Evolutionary conservation across 2,113 vertebrate species (phyloP), one percentile per base, ranked within the genome.

Genomic region (Thinocorus orbignyianus): DNA sequence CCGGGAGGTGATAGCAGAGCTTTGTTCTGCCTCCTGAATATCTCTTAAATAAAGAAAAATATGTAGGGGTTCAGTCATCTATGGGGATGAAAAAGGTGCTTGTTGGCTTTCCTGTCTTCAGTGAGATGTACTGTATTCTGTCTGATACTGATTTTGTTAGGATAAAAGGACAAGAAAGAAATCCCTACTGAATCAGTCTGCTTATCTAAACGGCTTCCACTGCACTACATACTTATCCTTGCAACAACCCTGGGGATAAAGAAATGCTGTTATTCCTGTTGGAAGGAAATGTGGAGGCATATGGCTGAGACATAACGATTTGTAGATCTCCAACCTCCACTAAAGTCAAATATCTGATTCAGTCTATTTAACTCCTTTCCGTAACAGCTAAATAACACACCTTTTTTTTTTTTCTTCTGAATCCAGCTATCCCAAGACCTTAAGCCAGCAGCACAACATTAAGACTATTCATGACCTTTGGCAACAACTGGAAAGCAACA

Each of bases 41-140:
- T n/a, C 35, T 87, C 66, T 91, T 72, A 85, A 92, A 89, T 81
- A 81, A 87, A 88, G 70, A 69, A 86, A 92, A 96, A 57, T 26
- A 93, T 93, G 41, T 8, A 2, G 41, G 15, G 23, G 11, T 86
- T 85, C 77, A 69, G 46, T 42, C 10, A 0, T 60, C 68, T 48
- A 3, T 0, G 0, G 44, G 73, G 81, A 94, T 31, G 44, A 65
- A 89, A 87, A 91, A 94, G 37, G 57, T 92, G 44, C 86, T 57
- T 79, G 33, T 42, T 64, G 52, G 54, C 66, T 81, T 92, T 78
- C 2, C 5, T 58, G 60, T 61, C 35, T 66, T 58, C 81, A 54
- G 61, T 22, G 30, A 84, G n/a, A 44, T 74, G 69, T 18, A 58
- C 61, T 76, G 77, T 61, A 41, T 46, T 84, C 51, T 5, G 2